Conservation (phyloP, 2,888 invertebrate species). For the Gandaritis pyraliata region DNA sequence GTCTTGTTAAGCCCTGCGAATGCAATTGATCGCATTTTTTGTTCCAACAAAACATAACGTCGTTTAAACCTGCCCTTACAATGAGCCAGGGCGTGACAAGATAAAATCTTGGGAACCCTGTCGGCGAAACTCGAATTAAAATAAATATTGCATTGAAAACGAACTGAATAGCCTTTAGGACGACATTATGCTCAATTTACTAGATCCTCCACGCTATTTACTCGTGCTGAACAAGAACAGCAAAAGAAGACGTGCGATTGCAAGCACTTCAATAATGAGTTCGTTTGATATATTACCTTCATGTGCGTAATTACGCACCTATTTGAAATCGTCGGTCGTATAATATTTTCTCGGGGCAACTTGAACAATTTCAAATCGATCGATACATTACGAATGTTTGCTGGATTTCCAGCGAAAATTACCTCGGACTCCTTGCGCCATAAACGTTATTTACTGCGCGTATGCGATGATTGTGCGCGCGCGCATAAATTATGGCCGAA, state of each 20-base stretch:
- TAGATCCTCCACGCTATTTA: slow-evolving; percentile 63
- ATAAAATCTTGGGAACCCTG: slow-evolving; percentile 74
- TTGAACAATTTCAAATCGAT: slow-evolving; percentile 61
- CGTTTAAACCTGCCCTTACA: slow-evolving; percentile 67
- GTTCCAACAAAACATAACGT: slow-evolving; percentile 60
- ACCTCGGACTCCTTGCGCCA: slow-evolving; percentile 54
- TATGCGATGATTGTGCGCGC: slow-evolving; percentile 52
- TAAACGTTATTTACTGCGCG: slow-evolving; percentile 58
- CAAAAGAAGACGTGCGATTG: slow-evolving; percentile 59
- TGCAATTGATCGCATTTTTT: slow-evolving; percentile 62
- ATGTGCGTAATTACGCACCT: slow-evolving; percentile 68
- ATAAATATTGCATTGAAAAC: slow-evolving; percentile 76
- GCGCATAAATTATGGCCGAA: slow-evolving; percentile 54
- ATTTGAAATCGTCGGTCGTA: slow-evolving; percentile 60
- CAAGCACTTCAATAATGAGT: slow-evolving; percentile 58
- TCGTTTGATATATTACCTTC: slow-evolving; percentile 66
- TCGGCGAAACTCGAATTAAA: slow-evolving; percentile 73
- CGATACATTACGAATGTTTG: slow-evolving; percentile 55
- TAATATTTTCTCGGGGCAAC: slow-evolving; percentile 67
- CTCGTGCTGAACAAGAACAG: slow-evolving; percentile 57
- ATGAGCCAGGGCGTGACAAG: slow-evolving; percentile 78
- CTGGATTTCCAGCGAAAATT: slow-evolving; percentile 59
- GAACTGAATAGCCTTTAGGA: slow-evolving; percentile 75
- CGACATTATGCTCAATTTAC: slow-evolving; percentile 76
- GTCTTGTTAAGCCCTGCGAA: slow-evolving; percentile 66